Evolutionary conservation across 2,113 vertebrate genomes (phyloP), one percentile per base, ranked within the genome.

Genomic region (Zosterops lateralis): DNA sequence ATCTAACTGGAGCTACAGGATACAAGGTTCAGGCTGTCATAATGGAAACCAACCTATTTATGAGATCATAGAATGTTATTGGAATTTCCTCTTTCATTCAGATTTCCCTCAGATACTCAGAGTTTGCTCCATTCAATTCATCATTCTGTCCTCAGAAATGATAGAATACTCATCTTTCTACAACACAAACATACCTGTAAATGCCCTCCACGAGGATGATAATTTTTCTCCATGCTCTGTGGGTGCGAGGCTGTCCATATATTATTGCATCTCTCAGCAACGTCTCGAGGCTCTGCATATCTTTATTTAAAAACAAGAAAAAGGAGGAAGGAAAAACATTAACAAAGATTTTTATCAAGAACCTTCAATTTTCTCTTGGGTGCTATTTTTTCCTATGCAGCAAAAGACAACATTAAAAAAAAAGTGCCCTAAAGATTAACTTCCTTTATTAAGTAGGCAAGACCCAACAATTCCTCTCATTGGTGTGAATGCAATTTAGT

Each of bases 191-290:
- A 32, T 97, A 99, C 99, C 99, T 99, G 97, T 99, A 99, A 98
- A 99, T 98, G 79, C 99, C 99, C 89, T 99, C 99, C 83, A 99
- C 99, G 12, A 99, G 94, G 96, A 99, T 99, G 92, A 99, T 98
- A 92, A 99, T 98, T 98, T 99, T 99, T 95, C 94, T 99, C 99
- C 99, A 99, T 48, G 98, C 98, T 95, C 99, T 98, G 86, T 84
- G 98, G 5, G 97, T 99, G 87, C 98, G 98, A 87, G 98, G 99
- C 90, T 99, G 99, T 25, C 99, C 99, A 4, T 97, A 97, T 94
- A 98, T 96, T 92, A 99, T 90, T 13, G 98, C 98, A 20, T 99
- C 99, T 89, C 97, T 98, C 66, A 99, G 97, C 95, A 98, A 92
- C 58, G 98, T 98, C 93, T 99, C 99, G 48, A 99, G 97, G 95